These are phyloP conservation scores for Baryphthengus martii DNA, from an alignment of 2,113 vertebrate genomes.

Conservation along the genomic window DNA sequence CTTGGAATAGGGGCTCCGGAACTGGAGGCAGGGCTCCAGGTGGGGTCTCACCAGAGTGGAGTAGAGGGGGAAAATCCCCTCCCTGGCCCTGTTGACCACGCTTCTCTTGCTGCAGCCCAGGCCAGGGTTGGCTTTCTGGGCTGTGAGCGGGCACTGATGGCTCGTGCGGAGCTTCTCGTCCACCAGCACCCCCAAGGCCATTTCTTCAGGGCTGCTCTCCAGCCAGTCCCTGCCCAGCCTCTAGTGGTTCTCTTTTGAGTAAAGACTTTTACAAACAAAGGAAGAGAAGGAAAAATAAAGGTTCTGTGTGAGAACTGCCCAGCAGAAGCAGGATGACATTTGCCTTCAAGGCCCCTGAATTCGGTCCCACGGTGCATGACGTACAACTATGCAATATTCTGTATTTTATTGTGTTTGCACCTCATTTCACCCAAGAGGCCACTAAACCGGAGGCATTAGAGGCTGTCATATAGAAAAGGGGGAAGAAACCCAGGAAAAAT, in stretches of 20 bases:
- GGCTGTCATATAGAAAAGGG: background rate
- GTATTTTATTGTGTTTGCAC: background rate
- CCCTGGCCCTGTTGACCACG: too few species aligned
- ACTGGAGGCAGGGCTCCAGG: too few species aligned
- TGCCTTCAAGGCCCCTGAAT: background rate
- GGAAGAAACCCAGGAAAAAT: background rate
- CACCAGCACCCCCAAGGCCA: too few species aligned
- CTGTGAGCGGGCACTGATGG: too few species aligned
- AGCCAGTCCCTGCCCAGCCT: too few species aligned
- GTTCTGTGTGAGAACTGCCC: background rate
- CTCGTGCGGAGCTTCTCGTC: too few species aligned
- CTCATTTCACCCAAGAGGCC: background rate
- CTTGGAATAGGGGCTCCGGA: too few species aligned
- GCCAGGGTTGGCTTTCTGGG: too few species aligned
- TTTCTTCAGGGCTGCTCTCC: too few species aligned
- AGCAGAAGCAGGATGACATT: background rate
- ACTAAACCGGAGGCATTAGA: background rate
- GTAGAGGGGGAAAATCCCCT: too few species aligned
- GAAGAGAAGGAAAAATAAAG: background rate
- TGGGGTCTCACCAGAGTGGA: too few species aligned
- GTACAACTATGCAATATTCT: fast-evolving
- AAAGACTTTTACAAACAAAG: background rate
- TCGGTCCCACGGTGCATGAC: fast-evolving
- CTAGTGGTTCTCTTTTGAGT: background rate
- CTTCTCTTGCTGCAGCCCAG: too few species aligned